Percentiles rank a stretch among this genome's conserved stretches.
Evolutionary conservation across 2,113 vertebrate genomes (phyloP).

Genomic region (Cynopterus brachyotis): DNA sequence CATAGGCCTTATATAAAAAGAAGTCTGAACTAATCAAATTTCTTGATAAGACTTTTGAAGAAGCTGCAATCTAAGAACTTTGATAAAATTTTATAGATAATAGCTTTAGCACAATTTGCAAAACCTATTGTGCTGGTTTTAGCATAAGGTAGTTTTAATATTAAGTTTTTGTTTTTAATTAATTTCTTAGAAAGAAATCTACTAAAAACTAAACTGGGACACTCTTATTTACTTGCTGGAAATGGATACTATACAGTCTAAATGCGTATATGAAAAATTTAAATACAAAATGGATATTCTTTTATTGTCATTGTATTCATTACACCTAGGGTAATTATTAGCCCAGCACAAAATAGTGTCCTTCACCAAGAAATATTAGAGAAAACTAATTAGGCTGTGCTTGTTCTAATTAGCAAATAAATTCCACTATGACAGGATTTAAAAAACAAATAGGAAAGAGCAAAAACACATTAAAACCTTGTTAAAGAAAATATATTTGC

Average conservation of each 20-base stretch:
- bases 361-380: slow-evolving; percentile 34
- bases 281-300: background rate
- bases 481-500: slow-evolving; percentile 10
- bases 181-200: background rate
- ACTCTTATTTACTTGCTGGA: background rate
- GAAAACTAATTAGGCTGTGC: slow-evolving; percentile 30
- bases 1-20: background rate
- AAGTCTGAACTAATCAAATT: background rate
- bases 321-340: slow-evolving; percentile 37
- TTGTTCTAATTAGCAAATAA: slow-evolving; percentile 56
- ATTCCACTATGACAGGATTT: slow-evolving; percentile 16
- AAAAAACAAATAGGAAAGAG: background rate
- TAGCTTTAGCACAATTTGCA: background rate
- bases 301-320: background rate
- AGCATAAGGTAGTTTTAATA: background rate
- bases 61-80: background rate
- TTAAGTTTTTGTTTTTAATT: background rate
- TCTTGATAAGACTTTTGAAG: background rate
- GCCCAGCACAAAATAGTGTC: slow-evolving; percentile 15
- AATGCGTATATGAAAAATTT: background rate
- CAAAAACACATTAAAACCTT: slow-evolving; percentile 1
- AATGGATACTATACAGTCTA: background rate
- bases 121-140: background rate
- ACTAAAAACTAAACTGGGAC: background rate
- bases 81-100: background rate